phyloP scores from a whole-genome alignment of 2,797 vertebrate species.

The Chelidonichthys spinosus region DNA sequence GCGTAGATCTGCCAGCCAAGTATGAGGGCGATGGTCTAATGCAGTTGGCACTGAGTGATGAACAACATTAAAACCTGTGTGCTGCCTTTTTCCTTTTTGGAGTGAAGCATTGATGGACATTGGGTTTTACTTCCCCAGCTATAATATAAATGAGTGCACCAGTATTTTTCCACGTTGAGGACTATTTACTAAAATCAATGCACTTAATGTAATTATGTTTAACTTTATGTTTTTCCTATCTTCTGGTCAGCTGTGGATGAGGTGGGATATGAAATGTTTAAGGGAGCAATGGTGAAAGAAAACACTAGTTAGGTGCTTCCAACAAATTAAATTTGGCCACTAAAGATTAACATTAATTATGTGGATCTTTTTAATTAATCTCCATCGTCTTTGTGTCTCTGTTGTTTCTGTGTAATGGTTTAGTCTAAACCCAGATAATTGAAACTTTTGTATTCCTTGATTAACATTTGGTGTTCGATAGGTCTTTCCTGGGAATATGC shows the following conservation, averaged over 20 bases:
- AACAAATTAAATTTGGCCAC: background rate
- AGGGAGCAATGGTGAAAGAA: background rate
- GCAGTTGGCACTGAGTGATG: conserved; percentile 53
- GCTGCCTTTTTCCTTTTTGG: conserved; percentile 22
- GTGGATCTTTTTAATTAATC: background rate
- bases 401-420: background rate
- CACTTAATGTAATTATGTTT: background rate
- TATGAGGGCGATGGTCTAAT: conserved; percentile 46
- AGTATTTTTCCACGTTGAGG: background rate
- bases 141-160: conserved; percentile 5
- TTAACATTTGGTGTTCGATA: background rate
- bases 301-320: background rate
- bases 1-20: conserved; percentile 62
- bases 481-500: background rate
- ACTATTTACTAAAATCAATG: background rate
- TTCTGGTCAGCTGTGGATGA: background rate
- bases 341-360: background rate
- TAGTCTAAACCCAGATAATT: background rate
- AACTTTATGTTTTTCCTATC: background rate
- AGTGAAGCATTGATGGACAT: conserved; percentile 5
- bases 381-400: background rate
- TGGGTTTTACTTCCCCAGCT: conserved; percentile 15
- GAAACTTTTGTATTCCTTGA: conserved; percentile 3
- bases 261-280: background rate
- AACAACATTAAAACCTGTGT: conserved; percentile 45